A percentile compares a stretch with the other conserved stretches of the same genome.
Conservation (phyloP, 2,888 invertebrate species). For the Chironomus tentans region DNA sequence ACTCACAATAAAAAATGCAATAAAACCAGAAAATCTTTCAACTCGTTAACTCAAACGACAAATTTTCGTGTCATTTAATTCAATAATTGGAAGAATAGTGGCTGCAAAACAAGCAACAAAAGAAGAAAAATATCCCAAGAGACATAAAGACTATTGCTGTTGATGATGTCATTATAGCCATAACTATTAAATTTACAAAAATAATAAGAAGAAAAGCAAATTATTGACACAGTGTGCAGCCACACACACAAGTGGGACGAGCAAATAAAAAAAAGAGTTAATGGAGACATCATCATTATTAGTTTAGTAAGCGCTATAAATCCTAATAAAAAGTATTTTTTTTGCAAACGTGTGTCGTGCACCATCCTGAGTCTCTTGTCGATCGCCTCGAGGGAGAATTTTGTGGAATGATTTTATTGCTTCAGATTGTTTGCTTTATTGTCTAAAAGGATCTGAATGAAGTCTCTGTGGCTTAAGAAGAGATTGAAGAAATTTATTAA, state of each 20-base stretch:
- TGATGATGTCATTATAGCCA: too few relatives aligned
- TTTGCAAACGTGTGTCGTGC: constrained; percentile 2
- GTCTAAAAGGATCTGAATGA: too few relatives aligned
- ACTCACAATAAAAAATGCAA: too few relatives aligned
- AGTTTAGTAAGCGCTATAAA: not conserved
- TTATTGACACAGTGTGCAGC: too few relatives aligned
- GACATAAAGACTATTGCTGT: too few relatives aligned
- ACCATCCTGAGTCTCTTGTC: not conserved
- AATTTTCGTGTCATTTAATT: not conserved
- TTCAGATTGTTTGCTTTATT: too few relatives aligned
- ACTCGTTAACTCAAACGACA: not conserved
- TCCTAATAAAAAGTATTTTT: not conserved
- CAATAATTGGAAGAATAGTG: not conserved
- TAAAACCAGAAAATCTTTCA: not conserved
- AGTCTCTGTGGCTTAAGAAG: too few relatives aligned
- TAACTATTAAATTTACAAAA: too few relatives aligned
- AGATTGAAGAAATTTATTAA: too few relatives aligned
- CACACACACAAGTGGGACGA: not conserved
- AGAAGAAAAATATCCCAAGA: too few relatives aligned
- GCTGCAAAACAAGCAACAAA: too few relatives aligned
- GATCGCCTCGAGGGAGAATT: not conserved
- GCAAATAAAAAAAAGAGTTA: constrained; percentile 16
- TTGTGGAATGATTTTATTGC: not conserved
- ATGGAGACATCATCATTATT: not conserved
- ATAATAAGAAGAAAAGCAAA: not conserved